These are phyloP conservation scores for Fulica atra DNA, from an alignment of 2,113 vertebrate species.

Conservation along the genomic window DNA sequence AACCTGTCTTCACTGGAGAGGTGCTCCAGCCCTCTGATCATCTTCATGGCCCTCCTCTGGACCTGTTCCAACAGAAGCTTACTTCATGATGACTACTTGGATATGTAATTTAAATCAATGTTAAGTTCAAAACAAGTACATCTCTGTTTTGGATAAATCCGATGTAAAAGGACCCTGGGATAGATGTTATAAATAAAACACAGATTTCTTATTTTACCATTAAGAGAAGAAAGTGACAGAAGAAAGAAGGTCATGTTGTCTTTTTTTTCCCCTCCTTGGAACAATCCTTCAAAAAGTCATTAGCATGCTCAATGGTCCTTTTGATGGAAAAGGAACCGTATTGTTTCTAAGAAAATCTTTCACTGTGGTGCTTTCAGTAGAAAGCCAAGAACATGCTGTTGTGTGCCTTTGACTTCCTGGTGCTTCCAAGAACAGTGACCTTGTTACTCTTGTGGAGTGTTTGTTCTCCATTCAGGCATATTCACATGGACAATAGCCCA, in stretches of 20 bases:
- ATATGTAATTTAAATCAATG: neutral
- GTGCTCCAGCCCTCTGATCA: too few species aligned
- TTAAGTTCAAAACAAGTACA: neutral
- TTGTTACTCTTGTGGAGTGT: neutral
- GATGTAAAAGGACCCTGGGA: neutral
- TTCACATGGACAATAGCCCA: neutral
- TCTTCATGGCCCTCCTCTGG: too few species aligned
- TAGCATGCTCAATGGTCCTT: neutral
- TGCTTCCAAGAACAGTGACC: neutral
- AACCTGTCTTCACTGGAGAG: too few species aligned
- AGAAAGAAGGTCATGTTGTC: neutral
- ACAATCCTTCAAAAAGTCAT: neutral
- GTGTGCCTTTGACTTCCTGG: neutral
- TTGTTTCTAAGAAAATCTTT: neutral
- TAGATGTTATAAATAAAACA: neutral
- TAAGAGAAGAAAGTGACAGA: neutral
- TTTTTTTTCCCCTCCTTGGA: neutral
- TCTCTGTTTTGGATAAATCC: neutral
- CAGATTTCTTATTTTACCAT: neutral
- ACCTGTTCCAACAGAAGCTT: neutral
- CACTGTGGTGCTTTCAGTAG: neutral
- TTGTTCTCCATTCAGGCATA: neutral
- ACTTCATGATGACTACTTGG: neutral
- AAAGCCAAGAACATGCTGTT: neutral
- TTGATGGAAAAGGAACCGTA: neutral